phyloP scores from a whole-genome alignment of 2,113 vertebrate genomes.

The Lipophrys pholis region DNA sequence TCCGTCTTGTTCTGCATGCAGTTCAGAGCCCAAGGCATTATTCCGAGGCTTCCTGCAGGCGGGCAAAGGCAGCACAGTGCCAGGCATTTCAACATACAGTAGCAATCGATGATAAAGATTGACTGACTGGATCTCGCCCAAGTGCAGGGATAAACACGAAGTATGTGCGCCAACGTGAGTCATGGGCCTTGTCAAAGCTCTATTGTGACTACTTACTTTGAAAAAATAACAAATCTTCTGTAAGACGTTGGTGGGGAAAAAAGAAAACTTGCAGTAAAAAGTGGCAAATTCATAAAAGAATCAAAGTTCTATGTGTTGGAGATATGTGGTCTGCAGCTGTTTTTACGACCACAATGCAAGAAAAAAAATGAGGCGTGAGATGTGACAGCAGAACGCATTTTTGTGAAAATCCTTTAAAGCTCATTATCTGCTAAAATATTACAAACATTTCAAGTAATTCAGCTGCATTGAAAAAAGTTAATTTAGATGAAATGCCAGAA shows the following conservation, averaged over 20 bases:
- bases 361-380: too few relatives aligned
- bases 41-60: background rate
- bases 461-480: too few relatives aligned
- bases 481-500: too few relatives aligned
- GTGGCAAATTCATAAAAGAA: background rate
- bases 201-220: background rate
- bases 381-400: too few relatives aligned
- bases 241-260: background rate
- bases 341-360: background rate
- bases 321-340: background rate
- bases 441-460: too few relatives aligned
- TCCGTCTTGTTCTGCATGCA: constrained; percentile 3
- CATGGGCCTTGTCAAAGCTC: background rate
- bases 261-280: background rate
- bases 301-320: background rate
- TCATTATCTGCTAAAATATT: too few relatives aligned
- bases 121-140: background rate
- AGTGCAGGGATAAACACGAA: too few relatives aligned
- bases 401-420: too few relatives aligned
- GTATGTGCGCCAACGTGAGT: background rate
- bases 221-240: constrained; percentile 4
- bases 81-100: background rate
- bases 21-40: background rate
- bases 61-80: background rate
- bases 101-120: background rate